Percentiles rank a stretch among this genome's conserved stretches.
phyloP scores from a whole-genome alignment of 2,113 vertebrate genomes.

The Eulemur macaco region DNA sequence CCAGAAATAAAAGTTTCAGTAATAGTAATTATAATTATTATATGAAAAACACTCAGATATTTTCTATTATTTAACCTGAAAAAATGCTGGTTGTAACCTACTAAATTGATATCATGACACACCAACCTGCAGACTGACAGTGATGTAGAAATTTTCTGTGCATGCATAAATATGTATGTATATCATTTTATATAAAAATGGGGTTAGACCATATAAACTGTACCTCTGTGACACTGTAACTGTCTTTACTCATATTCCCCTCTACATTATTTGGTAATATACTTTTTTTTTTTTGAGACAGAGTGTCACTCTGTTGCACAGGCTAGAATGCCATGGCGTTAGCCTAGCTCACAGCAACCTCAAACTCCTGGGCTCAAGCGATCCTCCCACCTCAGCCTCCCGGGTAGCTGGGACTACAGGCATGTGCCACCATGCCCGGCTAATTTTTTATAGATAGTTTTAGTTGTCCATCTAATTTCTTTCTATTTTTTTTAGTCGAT shows the following conservation, averaged over 20 bases:
- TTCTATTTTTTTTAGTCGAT: too few species aligned
- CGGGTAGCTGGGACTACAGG: too few species aligned
- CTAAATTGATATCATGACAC: background rate
- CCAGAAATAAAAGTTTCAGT: background rate
- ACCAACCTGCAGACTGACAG: background rate
- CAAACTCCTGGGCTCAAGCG: too few species aligned
- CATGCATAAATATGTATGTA: background rate
- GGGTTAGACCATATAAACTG: background rate
- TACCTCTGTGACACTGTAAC: background rate
- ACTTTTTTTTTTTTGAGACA: background rate
- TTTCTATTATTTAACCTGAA: background rate
- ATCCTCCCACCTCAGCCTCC: too few species aligned
- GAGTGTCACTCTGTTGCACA: too few species aligned
- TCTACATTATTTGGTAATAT: background rate
- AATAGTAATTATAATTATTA: slow-evolving; percentile 15
- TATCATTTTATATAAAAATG: slow-evolving; percentile 14
- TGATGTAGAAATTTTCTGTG: background rate
- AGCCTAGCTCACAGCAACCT: too few species aligned
- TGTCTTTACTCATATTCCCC: background rate
- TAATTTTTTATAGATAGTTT: too few species aligned
- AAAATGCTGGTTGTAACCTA: background rate
- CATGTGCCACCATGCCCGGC: too few species aligned
- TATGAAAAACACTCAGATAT: background rate
- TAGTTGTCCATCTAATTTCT: too few species aligned
- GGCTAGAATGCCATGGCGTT: too few species aligned